These are phyloP conservation scores for Calypte anna DNA, from an alignment of 2,113 vertebrate species.

Conservation along the genomic window DNA sequence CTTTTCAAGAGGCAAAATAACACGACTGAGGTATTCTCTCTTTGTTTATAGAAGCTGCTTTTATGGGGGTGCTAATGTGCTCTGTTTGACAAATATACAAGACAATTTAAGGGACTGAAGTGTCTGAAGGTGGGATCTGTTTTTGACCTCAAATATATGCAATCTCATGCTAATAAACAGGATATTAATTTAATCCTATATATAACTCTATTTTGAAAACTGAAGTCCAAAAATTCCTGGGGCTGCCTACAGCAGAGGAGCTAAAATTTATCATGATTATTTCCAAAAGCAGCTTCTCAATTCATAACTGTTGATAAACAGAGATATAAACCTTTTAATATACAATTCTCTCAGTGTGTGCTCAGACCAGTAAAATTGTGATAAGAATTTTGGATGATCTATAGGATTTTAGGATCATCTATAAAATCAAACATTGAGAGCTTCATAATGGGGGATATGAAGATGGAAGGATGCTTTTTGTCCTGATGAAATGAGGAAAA, in stretches of 20 bases:
- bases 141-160: background rate
- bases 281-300: background rate
- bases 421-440: background rate
- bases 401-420: background rate
- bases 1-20: conserved; percentile 1
- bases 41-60: conserved; percentile 14
- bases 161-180: background rate
- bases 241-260: background rate
- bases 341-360: background rate
- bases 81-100: background rate
- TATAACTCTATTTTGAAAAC: background rate
- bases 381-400: background rate
- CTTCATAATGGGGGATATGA: background rate
- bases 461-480: background rate
- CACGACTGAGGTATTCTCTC: background rate
- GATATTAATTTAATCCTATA: background rate
- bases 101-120: background rate
- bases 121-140: background rate
- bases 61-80: background rate
- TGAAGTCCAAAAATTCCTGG: background rate
- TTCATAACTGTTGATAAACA: background rate
- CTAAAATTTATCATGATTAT: background rate
- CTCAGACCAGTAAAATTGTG: background rate
- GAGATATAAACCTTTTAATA: background rate
- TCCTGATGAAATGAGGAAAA: background rate